These are phyloP conservation scores for Cheilinus undulatus DNA, from an alignment of 2,113 vertebrate species.

Conservation along the genomic window DNA sequence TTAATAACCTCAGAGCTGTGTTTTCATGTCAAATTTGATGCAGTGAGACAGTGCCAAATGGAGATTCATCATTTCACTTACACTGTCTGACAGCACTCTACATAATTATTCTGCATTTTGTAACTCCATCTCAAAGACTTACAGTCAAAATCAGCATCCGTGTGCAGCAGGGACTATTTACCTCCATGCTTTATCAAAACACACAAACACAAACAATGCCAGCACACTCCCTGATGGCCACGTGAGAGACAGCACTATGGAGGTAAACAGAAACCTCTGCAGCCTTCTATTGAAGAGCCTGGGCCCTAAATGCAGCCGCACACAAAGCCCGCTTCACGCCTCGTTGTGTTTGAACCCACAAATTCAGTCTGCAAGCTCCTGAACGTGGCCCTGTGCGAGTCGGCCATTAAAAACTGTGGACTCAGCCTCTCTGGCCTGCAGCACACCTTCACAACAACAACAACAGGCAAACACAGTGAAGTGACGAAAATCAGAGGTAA, in stretches of 20 bases:
- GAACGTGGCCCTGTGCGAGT: slow-evolving; percentile 60
- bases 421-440: slow-evolving; percentile 71
- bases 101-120: slow-evolving; percentile 12
- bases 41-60: not conserved
- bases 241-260: slow-evolving; percentile 55
- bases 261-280: slow-evolving; percentile 74
- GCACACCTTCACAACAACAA: slow-evolving; percentile 58
- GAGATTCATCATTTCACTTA: not conserved
- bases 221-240: slow-evolving; percentile 32
- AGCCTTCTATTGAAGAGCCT: slow-evolving; percentile 58
- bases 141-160: not conserved
- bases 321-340: slow-evolving; percentile 76
- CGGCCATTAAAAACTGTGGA: slow-evolving; percentile 69
- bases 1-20: not conserved
- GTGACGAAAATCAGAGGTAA: slow-evolving; percentile 30
- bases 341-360: slow-evolving; percentile 71
- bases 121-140: slow-evolving; percentile 11
- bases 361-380: slow-evolving; percentile 61
- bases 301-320: slow-evolving; percentile 55
- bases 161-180: slow-evolving; percentile 6
- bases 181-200: slow-evolving; percentile 44
- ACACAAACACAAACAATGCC: slow-evolving; percentile 56
- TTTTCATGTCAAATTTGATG: not conserved
- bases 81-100: not conserved
- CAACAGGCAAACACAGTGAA: slow-evolving; percentile 17